phyloP scores from a whole-genome alignment of 2,113 vertebrate species.

The Hippocampus mohnikei region DNA sequence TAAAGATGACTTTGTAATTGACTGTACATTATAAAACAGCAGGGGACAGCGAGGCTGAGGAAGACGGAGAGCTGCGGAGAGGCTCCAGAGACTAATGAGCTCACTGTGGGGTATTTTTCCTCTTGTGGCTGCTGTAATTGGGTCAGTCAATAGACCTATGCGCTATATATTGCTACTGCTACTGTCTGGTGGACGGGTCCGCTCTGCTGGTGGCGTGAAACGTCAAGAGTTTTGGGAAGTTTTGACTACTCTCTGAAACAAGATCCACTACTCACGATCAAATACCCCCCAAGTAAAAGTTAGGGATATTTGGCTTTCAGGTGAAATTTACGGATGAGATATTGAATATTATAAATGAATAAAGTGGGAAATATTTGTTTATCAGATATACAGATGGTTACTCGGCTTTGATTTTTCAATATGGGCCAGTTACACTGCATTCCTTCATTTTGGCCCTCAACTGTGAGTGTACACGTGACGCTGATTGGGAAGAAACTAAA shows the following conservation, averaged over 20 bases:
- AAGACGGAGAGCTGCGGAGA: constrained; percentile 33
- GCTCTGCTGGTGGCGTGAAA: neutral
- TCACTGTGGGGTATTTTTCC: constrained; percentile 45
- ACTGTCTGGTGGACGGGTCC: constrained; percentile 27
- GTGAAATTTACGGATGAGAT: too few relatives aligned
- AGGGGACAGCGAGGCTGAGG: constrained; percentile 33
- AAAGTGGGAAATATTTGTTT: too few relatives aligned
- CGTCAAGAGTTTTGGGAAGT: neutral
- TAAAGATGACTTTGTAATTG: constrained; percentile 50
- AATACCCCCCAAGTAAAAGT: too few relatives aligned
- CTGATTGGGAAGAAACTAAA: too few relatives aligned
- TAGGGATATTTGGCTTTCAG: too few relatives aligned
- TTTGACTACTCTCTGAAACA: neutral
- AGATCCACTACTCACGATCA: neutral
- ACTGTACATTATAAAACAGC: constrained; percentile 48
- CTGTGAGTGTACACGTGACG: too few relatives aligned
- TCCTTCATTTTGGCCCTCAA: too few relatives aligned
- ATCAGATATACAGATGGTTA: too few relatives aligned
- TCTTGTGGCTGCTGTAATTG: constrained; percentile 57
- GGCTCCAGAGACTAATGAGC: constrained; percentile 58
- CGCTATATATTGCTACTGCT: constrained; percentile 14
- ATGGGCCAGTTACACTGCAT: too few relatives aligned
- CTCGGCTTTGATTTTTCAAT: too few relatives aligned
- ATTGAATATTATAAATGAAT: too few relatives aligned
- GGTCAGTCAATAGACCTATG: constrained; percentile 54